phyloP scores from a whole-genome alignment of 1,140 invertebrate species.

The Uloborus diversus region DNA sequence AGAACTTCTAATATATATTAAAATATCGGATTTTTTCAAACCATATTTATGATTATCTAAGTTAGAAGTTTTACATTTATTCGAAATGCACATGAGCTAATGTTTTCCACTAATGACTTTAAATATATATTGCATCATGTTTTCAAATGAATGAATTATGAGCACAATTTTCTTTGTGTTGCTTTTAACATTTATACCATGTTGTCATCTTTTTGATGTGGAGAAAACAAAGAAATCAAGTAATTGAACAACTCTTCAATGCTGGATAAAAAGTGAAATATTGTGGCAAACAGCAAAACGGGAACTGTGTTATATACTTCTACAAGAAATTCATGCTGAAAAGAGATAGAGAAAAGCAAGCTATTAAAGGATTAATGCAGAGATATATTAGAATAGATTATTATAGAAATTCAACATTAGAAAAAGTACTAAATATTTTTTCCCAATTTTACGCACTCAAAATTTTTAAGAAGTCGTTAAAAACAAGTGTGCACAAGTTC shows the following conservation, averaged over 20 bases:
- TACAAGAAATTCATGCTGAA: slow-evolving; percentile 18
- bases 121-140: not conserved
- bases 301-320: slow-evolving; percentile 10
- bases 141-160: not conserved
- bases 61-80: not conserved
- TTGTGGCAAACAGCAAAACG: not conserved
- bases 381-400: not conserved
- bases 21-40: not conserved
- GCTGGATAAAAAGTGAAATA: slow-evolving; percentile 12
- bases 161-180: not conserved
- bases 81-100: not conserved
- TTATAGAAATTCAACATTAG: not conserved
- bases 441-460: not conserved
- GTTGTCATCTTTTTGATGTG: not conserved
- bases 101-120: not conserved
- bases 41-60: not conserved
- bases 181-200: not conserved
- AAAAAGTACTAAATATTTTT: not conserved
- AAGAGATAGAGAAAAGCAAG: not conserved
- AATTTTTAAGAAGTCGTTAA: not conserved
- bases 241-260: slow-evolving; percentile 9
- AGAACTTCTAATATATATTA: not conserved
- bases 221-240: not conserved
- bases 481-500: not conserved
- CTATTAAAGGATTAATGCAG: not conserved